Conservation (phyloP, 2,888 invertebrate species). For the Pollenia angustigena region DNA sequence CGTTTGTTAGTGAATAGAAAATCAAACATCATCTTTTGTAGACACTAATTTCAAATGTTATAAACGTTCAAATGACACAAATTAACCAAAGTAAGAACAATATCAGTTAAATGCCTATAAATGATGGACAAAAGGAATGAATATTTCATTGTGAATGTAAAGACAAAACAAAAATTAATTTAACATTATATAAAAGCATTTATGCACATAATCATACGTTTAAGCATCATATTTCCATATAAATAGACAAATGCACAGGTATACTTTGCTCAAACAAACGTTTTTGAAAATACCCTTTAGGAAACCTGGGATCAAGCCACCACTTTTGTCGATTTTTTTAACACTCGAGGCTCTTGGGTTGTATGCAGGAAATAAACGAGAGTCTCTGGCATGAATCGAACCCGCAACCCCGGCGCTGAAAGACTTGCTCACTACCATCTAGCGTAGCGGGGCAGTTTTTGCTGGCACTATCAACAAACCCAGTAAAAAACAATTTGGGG, state of each 20-base stretch:
- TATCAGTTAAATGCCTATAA: conserved; percentile 12
- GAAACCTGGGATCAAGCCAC: too few species aligned
- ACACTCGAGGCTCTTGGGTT: too few species aligned
- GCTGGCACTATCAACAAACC: too few species aligned
- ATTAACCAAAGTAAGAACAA: conserved; percentile 61
- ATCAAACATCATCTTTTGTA: conserved; percentile 14
- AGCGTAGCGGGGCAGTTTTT: too few species aligned
- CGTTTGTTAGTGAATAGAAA: conserved; percentile 6
- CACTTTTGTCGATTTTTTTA: too few species aligned
- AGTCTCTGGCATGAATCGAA: too few species aligned
- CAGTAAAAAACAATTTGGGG: too few species aligned
- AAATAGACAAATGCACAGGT: neutral
- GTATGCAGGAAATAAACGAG: too few species aligned
- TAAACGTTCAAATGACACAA: conserved; percentile 62
- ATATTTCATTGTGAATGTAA: neutral
- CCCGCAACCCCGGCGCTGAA: too few species aligned
- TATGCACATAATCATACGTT: neutral
- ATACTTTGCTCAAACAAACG: neutral
- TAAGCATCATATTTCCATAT: conserved; percentile 18
- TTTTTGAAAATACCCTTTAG: neutral
- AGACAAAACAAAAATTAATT: neutral
- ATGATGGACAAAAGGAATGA: conserved; percentile 36
- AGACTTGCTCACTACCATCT: too few species aligned
- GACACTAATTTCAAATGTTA: conserved; percentile 47
- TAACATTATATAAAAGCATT: neutral